Evolutionary conservation across 2,797 vertebrate species (phyloP), one percentile per base, ranked within the genome.

Genomic region (Synaphobranchus kaupii): DNA sequence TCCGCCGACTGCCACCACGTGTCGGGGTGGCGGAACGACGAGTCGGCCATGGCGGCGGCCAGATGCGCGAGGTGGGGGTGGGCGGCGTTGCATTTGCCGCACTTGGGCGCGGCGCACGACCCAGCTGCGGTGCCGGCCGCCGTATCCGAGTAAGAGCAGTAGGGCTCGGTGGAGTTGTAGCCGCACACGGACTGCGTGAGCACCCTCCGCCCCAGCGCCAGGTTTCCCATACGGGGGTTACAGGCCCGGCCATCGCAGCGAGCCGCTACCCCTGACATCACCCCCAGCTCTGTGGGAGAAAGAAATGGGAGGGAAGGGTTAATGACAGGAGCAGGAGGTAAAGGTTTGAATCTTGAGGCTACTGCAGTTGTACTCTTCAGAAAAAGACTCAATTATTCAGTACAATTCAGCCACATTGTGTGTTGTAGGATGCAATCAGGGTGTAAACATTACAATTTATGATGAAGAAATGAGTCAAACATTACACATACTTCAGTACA

Each of bases 1-100:
- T 92, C 95, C 0, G 97, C 96, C 0, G 98, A 98, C 93, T 99
- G 99, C 98, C 99, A 99, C 99, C 99, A 99, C 0, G 98, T 99
- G 90, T 96, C 95, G 2, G 98, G 98, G 89, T 96, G 96, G 50
- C 95, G 96, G 95, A 99, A 99, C 1, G 98, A 96, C 0, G 98
- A 99, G 93, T 99, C 98, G 0, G 96, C 97, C 99, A 99, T 99
- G 91, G 97, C 96, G 0, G 95, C 92, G 0, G 98, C 93, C 28
- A 95, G 96, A 91, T 99, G 98, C 80, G 97, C 95, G 88, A 96
- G 95, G 80, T 94, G 96, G 0, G 95, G 91, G 0, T 96, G 95
- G 28, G 93, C 95, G 0, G 93, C 91, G 0, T 97, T 97, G 93
- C 98, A 99, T 86, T 96, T 96, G 89, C 94, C 92, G 13, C 98